Percentiles rank a stretch among this genome's conserved stretches.
These are phyloP conservation scores for Leucophenga varia DNA, from an alignment of 1,140 invertebrate genomes.

Conservation along the genomic window DNA sequence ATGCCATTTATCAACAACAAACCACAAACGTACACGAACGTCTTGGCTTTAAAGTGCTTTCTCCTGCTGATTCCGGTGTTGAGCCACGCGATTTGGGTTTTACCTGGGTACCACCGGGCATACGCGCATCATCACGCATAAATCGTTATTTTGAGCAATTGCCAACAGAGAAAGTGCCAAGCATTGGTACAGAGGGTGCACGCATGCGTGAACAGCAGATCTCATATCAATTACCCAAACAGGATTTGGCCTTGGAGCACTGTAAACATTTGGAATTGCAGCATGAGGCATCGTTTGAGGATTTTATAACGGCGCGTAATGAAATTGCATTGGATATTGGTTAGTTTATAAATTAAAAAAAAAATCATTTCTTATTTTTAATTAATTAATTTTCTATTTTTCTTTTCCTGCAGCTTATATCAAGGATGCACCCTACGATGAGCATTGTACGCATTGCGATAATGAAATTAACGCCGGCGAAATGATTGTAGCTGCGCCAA, in stretches of 20 bases:
- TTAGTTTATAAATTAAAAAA: slow-evolving; percentile 38
- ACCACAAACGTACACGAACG: slow-evolving; percentile 65
- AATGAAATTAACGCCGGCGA: slow-evolving; percentile 60
- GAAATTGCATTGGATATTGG: slow-evolving; percentile 95
- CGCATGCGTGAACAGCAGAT: slow-evolving; percentile 79
- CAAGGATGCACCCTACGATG: slow-evolving; percentile 50
- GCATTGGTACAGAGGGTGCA: slow-evolving; percentile 75
- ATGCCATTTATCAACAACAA: slow-evolving; percentile 85
- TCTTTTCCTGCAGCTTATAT: slow-evolving; percentile 36
- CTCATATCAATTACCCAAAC: slow-evolving; percentile 87
- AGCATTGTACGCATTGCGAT: slow-evolving; percentile 59
- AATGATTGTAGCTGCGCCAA: slow-evolving; percentile 59
- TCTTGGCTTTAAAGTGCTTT: slow-evolving; percentile 69
- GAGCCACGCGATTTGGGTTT: slow-evolving; percentile 68
- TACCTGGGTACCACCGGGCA: slow-evolving; percentile 80
- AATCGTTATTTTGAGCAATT: slow-evolving; percentile 75
- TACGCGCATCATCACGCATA: slow-evolving; percentile 64
- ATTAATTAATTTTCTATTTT: slow-evolving; percentile 4
- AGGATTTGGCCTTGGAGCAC: slow-evolving; percentile 87
- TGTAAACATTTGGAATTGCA: slow-evolving; percentile 82
- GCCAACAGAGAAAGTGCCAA: slow-evolving; percentile 76
- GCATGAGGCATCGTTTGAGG: slow-evolving; percentile 76
- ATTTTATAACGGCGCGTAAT: slow-evolving; percentile 89
- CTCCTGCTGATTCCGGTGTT: slow-evolving; percentile 53
- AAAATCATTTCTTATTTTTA: not conserved